These are phyloP conservation scores for Macaca mulatta DNA, from an alignment of 2,113 vertebrate species.

Conservation along the genomic window DNA sequence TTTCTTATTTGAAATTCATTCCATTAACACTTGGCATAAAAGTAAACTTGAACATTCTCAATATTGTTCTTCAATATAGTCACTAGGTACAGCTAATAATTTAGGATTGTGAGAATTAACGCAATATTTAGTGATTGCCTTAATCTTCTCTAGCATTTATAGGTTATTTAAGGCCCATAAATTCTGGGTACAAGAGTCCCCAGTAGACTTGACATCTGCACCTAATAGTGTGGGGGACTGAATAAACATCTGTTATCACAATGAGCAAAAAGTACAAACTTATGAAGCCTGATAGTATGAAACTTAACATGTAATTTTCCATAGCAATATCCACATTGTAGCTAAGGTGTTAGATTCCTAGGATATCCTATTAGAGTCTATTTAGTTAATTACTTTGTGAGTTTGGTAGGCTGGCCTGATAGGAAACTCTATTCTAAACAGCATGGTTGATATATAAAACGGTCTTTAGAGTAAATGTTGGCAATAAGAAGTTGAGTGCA, in stretches of 20 bases:
- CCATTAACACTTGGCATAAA: not conserved
- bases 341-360: not conserved
- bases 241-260: not conserved
- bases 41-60: constrained; percentile 8
- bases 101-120: not conserved
- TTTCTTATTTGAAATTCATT: not conserved
- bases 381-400: not conserved
- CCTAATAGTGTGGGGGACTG: not conserved
- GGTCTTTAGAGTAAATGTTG: not conserved
- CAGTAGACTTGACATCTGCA: not conserved
- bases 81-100: not conserved
- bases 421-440: not conserved
- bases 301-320: not conserved
- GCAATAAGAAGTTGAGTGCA: not conserved
- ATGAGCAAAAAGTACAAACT: not conserved
- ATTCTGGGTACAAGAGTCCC: not conserved
- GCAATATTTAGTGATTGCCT: not conserved
- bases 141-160: not conserved
- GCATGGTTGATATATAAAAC: not conserved
- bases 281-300: not conserved
- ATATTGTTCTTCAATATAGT: not conserved
- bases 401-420: not conserved
- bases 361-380: not conserved
- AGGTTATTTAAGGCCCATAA: not conserved
- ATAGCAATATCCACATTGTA: not conserved